These are phyloP conservation scores for Callipepla californica DNA, from an alignment of 2,113 vertebrate species.

Conservation along the genomic window DNA sequence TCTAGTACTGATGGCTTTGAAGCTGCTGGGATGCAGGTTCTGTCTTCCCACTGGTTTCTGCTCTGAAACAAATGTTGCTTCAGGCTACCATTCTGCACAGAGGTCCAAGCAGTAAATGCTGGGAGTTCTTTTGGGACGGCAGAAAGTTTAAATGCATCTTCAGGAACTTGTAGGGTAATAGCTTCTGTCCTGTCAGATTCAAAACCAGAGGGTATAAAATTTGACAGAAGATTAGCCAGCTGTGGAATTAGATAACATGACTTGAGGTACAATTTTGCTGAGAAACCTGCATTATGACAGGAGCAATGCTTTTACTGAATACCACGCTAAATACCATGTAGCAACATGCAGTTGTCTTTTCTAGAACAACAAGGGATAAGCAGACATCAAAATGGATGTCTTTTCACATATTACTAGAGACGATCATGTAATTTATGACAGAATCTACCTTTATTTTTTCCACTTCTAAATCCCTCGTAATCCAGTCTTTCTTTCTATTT, in stretches of 20 bases:
- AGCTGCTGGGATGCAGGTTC: background rate
- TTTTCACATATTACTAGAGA: constrained; percentile 23
- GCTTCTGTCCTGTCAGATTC: constrained; percentile 43
- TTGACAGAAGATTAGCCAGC: constrained; percentile 36
- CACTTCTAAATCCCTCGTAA: constrained; percentile 41
- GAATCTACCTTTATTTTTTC: background rate
- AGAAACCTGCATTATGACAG: background rate
- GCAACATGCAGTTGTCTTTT: background rate
- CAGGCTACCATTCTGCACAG: background rate
- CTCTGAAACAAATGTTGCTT: background rate
- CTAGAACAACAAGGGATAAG: constrained; percentile 41
- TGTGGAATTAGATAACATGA: constrained; percentile 44
- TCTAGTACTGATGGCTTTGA: background rate
- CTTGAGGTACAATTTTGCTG: constrained; percentile 43
- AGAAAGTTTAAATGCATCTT: constrained; percentile 2
- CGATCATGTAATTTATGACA: constrained; percentile 32
- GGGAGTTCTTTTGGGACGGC: background rate
- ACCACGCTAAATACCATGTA: background rate
- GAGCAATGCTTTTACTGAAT: constrained; percentile 16
- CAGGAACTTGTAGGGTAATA: background rate
- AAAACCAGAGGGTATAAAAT: constrained; percentile 45
- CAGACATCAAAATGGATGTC: constrained; percentile 21
- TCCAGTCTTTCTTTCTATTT: background rate
- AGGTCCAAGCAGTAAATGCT: background rate
- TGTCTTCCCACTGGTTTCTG: background rate